A percentile compares a stretch with the other conserved stretches of the same genome.
phyloP scores from a whole-genome alignment of 2,113 vertebrate species.

The Clarias gariepinus region DNA sequence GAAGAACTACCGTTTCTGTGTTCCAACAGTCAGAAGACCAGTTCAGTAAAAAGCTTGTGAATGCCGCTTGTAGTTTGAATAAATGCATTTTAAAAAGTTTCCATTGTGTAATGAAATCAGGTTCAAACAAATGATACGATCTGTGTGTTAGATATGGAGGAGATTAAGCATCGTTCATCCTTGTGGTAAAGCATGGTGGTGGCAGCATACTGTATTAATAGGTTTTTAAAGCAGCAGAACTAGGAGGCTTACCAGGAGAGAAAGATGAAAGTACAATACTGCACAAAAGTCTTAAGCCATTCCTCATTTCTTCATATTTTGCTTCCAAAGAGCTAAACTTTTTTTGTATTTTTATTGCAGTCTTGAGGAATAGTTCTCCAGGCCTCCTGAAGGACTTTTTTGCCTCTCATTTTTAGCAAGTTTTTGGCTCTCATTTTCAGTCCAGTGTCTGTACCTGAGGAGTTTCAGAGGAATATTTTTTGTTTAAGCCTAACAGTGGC shows the following conservation, averaged over 20 bases:
- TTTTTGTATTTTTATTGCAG: no score
- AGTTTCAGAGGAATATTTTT: no score
- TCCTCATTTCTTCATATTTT: no score
- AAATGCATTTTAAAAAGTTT: background rate
- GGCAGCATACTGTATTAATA: background rate
- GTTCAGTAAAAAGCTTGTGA: background rate
- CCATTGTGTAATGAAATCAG: background rate
- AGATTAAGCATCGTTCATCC: background rate
- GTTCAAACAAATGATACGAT: background rate
- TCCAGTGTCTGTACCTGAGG: no score
- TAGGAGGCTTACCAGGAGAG: background rate
- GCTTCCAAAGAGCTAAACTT: no score
- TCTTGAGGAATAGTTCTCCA: no score
- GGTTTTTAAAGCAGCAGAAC: background rate
- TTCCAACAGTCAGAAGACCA: background rate
- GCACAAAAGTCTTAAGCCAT: no score
- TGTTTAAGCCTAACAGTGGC: no score
- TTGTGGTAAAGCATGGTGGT: background rate
- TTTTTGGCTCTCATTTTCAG: no score
- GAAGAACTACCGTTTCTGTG: background rate
- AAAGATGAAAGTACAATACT: background rate
- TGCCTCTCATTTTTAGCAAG: no score
- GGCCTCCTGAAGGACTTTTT: no score
- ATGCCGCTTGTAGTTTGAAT: background rate
- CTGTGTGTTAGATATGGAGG: background rate